Conservation (phyloP, 2,113 vertebrate species). For the Platycercus adscitus region DNA sequence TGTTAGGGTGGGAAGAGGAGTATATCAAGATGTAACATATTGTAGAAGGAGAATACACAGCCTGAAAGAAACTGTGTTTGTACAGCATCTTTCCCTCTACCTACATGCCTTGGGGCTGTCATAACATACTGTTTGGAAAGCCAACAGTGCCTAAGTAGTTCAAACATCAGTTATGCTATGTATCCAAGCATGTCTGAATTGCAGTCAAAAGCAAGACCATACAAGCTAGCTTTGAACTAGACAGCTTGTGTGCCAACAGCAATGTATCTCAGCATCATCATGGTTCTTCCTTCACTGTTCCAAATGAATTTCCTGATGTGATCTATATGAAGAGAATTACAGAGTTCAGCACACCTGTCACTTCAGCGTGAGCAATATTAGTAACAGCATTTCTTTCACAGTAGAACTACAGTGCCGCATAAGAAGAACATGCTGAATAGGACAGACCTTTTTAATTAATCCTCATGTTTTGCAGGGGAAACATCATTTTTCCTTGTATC, state of each 20-base stretch:
- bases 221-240: neutral
- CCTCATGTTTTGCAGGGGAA: neutral
- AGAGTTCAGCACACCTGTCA: neutral
- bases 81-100: neutral
- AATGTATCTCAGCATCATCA: neutral
- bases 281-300: neutral
- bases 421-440: neutral
- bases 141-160: neutral
- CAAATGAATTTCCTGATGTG: neutral
- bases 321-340: neutral
- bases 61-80: neutral
- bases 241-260: constrained; percentile 17
- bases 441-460: neutral
- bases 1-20: neutral
- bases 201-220: constrained; percentile 4
- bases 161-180: neutral
- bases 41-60: neutral
- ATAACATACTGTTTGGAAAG: neutral
- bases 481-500: neutral
- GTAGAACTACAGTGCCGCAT: neutral
- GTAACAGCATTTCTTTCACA: neutral
- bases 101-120: neutral
- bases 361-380: neutral
- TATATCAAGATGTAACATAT: neutral
- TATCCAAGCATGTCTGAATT: neutral